These are phyloP conservation scores for Typhlichthys eigenmanni DNA, from an alignment of 2,797 vertebrate genomes.

Conservation along the genomic window DNA sequence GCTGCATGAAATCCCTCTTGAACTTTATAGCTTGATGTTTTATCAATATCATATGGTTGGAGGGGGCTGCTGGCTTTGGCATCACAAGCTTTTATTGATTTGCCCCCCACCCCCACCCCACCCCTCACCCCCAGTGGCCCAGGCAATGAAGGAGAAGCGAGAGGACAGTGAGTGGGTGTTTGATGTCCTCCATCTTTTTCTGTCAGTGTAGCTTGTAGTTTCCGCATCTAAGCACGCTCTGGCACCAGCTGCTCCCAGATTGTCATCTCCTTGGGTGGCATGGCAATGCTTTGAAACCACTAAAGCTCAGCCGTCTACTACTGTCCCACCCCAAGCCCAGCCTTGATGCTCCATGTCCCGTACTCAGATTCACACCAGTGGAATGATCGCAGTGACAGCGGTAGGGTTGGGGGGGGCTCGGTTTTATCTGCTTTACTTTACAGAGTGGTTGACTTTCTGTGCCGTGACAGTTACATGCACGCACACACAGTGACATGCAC, in stretches of 20 bases:
- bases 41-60: constrained; percentile 55
- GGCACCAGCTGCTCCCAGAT: constrained; percentile 61
- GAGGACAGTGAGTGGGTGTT: constrained; percentile 23
- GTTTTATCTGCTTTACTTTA: constrained; percentile 40
- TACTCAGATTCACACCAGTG: constrained; percentile 53
- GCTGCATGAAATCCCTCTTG: constrained; percentile 39
- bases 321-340: not conserved
- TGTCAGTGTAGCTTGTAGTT: constrained; percentile 53
- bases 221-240: constrained; percentile 58
- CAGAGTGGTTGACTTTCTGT: constrained; percentile 3
- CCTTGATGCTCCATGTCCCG: constrained; percentile 2
- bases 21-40: constrained; percentile 31
- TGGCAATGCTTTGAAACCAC: constrained; percentile 23
- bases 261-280: constrained; percentile 48
- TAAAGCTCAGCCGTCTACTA: not conserved
- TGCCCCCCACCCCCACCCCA: constrained; percentile 36
- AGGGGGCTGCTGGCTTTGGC: constrained; percentile 39
- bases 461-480: constrained; percentile 1
- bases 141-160: constrained; percentile 14
- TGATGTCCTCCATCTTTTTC: constrained; percentile 64
- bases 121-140: no score
- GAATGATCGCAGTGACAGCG: constrained; percentile 60
- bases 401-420: constrained; percentile 27
- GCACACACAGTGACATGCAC: not conserved
- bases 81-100: constrained; percentile 51